These are phyloP conservation scores for Hycleus cichorii DNA, from an alignment of 1,140 invertebrate genomes.

Conservation along the genomic window DNA sequence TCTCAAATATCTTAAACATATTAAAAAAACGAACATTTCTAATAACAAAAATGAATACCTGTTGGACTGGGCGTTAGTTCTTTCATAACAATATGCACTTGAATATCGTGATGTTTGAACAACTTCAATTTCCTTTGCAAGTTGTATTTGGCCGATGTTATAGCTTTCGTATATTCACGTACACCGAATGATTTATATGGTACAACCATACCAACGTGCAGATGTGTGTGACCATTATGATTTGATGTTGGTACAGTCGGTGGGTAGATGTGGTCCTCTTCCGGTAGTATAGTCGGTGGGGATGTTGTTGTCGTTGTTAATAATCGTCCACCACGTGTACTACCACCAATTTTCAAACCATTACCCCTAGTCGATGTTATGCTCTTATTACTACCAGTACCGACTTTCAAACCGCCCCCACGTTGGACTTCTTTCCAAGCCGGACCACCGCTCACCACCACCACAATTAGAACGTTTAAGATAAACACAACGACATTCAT, in stretches of 20 bases:
- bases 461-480: conserved; percentile 36
- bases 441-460: conserved; percentile 41
- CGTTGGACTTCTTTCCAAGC: conserved; percentile 41
- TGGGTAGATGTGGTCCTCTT: conserved; percentile 33
- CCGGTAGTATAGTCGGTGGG: conserved; percentile 12
- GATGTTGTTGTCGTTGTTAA: conserved; percentile 29
- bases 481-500: conserved; percentile 33
- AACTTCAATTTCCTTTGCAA: conserved; percentile 58
- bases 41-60: conserved; percentile 45
- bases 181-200: conserved; percentile 68
- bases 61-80: conserved; percentile 70
- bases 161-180: conserved; percentile 65
- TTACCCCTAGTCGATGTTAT: conserved; percentile 27
- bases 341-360: conserved; percentile 34
- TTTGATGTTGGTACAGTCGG: conserved; percentile 26
- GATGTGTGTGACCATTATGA: conserved; percentile 23
- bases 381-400: conserved; percentile 37
- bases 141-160: conserved; percentile 56
- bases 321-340: conserved; percentile 25
- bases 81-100: conserved; percentile 62
- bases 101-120: conserved; percentile 61
- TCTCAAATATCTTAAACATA: too few species aligned
- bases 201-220: conserved; percentile 61
- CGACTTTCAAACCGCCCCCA: conserved; percentile 38
- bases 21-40: background rate